Conservation (phyloP, 30 jellyfish, hydroid and myxozoan species). For the Mastigias papua region DNA sequence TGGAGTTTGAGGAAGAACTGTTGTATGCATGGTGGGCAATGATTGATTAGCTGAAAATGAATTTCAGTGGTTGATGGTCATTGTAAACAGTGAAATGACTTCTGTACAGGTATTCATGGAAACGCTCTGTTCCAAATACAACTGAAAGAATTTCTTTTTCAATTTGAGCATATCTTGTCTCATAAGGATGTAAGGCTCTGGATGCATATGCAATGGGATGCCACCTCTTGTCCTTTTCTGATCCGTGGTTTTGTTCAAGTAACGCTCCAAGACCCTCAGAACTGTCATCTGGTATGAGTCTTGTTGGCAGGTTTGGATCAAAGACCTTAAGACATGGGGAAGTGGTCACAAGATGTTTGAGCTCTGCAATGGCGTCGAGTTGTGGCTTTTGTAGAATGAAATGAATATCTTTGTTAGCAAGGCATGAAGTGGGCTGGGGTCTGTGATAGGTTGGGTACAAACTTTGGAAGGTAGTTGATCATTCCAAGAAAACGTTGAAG, state of each 20-base stretch:
- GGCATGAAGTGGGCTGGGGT: slow-evolving; percentile 13
- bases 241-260: slow-evolving; percentile 65
- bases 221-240: slow-evolving; percentile 42
- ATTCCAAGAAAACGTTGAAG: slow-evolving; percentile 30
- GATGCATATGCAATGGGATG: slow-evolving; percentile 60
- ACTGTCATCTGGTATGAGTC: slow-evolving; percentile 61
- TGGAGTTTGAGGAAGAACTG: slow-evolving; percentile 64
- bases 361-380: slow-evolving; percentile 67
- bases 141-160: slow-evolving; percentile 61
- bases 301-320: slow-evolving; percentile 70
- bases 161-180: slow-evolving; percentile 54
- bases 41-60: slow-evolving; percentile 66
- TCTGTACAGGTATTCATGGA: slow-evolving; percentile 52
- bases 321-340: slow-evolving; percentile 58
- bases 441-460: slow-evolving; percentile 25
- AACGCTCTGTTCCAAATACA: slow-evolving; percentile 57
- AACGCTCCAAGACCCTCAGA: slow-evolving; percentile 68
- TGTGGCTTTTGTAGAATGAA: slow-evolving; percentile 69
- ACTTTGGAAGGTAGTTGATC: slow-evolving; percentile 30
- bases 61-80: slow-evolving; percentile 71
- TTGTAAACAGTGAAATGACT: slow-evolving; percentile 62
- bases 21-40: slow-evolving; percentile 71
- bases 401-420: slow-evolving; percentile 22
- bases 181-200: slow-evolving; percentile 45
- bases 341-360: slow-evolving; percentile 75